phyloP scores from a whole-genome alignment of 2,888 invertebrate genomes.

The Stegophylla sp. region DNA sequence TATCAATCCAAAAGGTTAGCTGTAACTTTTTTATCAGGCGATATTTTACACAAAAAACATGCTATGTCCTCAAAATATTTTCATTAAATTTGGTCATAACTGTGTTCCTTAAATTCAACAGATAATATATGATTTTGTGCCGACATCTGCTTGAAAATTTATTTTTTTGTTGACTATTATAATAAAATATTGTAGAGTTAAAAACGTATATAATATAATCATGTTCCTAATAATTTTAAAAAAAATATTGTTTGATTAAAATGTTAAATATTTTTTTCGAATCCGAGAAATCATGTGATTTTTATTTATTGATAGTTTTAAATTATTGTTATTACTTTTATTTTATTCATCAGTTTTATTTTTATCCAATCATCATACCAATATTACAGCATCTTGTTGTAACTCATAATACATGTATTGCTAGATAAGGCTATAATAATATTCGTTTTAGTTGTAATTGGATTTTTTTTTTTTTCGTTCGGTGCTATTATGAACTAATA shows the following conservation, averaged over 20 bases:
- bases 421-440: background rate
- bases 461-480: background rate
- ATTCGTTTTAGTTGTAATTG: background rate
- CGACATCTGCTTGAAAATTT: too few species aligned
- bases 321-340: background rate
- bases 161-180: background rate
- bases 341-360: background rate
- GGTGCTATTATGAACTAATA: slow-evolving; percentile 5
- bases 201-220: background rate
- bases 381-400: background rate
- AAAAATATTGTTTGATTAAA: background rate
- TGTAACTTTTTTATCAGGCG: too few species aligned
- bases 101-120: too few species aligned
- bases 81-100: too few species aligned
- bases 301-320: background rate
- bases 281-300: background rate
- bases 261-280: background rate
- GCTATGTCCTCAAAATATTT: too few species aligned
- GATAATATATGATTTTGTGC: too few species aligned
- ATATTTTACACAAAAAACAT: too few species aligned
- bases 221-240: slow-evolving; percentile 31
- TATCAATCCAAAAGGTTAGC: too few species aligned
- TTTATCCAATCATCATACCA: background rate
- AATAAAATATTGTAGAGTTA: background rate
- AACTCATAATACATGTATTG: background rate